Conservation (phyloP, 2,888 invertebrate species). For the Pardosa pseudoannulata region DNA sequence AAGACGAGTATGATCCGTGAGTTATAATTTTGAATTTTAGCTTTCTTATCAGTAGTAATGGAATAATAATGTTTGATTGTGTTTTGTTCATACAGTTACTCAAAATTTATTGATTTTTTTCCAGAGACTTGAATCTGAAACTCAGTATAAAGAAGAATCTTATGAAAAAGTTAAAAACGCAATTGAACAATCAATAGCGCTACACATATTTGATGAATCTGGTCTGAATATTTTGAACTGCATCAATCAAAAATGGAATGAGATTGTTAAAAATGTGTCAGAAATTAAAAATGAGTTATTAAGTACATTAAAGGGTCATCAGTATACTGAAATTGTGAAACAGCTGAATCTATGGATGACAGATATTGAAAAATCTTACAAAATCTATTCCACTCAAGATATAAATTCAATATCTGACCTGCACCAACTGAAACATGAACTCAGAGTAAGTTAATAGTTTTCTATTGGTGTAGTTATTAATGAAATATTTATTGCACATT, state of each 20-base stretch:
- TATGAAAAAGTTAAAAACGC: not conserved
- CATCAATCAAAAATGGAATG: slow-evolving; percentile 12
- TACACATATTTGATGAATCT: not conserved
- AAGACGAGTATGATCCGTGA: too few relatives aligned
- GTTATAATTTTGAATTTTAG: too few relatives aligned
- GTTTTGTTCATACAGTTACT: too few relatives aligned
- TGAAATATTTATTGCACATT: too few relatives aligned
- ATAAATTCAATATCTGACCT: not conserved
- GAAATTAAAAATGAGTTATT: not conserved
- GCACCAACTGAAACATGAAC: not conserved
- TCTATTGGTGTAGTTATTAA: too few relatives aligned
- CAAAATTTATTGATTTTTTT: too few relatives aligned
- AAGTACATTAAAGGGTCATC: not conserved
- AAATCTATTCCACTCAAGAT: not conserved
- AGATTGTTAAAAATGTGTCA: not conserved
- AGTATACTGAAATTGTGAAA: slow-evolving; percentile 5
- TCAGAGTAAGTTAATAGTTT: not conserved
- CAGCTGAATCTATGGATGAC: slow-evolving; percentile 16
- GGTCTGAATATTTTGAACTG: not conserved
- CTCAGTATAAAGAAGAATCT: not conserved
- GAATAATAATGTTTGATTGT: too few relatives aligned
- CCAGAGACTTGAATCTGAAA: slow-evolving; percentile 42
- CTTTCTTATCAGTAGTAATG: too few relatives aligned
- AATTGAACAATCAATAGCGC: not conserved
- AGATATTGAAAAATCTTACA: slow-evolving; percentile 10